Base-by-base conservation (phyloP, 92 coral and sea anemone species). In the Montipora capitata region DNA sequence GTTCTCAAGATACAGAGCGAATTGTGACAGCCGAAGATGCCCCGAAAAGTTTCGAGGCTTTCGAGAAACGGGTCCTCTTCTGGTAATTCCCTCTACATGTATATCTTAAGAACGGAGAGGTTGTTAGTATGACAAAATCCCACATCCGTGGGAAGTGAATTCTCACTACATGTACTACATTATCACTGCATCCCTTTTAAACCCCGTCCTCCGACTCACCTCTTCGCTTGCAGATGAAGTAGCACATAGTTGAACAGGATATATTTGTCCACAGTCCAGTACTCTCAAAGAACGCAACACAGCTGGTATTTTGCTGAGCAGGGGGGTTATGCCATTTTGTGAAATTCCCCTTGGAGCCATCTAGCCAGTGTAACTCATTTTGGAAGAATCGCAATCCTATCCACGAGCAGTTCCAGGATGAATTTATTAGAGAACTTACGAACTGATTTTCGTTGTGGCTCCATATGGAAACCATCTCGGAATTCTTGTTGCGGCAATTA, bases 181-280 rank as follows among this genome's bases (percentile, higher is more conserved):
- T 20, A 20, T 20, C 27, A 20, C 27, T 20, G 27, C 27, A 0
- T 20, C 27, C 27, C 27, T 20, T 20, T 45, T 5, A 45, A 45
- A 45, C 52, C 9, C 0, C 52, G 52, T 45, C 1, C 52, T 7
- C 14, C 40, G 38, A 82, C 79, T 16, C 14, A 82, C 87, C 87
- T 58, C 72, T 82, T 49, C 79, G 58, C 48, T 82, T 82, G 58
- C 87, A 82, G 61, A 59, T 27, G 49, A 41, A 82, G 2, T 63
- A 11, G 44, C 79, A 82, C 16, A 17, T 11, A 2, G 0, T 8
- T 42, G 59, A 71, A 72, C 87, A 82, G 13, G 61, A 4, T 17
- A n/a, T 20, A 10, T 16, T 18, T 56, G 1, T 44, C 87, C 87
- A 82, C 13, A 10, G 3, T 42, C 8, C 45, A 72, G 43, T 71